Conservation (phyloP, 2,797 vertebrate genomes). For the Bucorvus abyssinicus region DNA sequence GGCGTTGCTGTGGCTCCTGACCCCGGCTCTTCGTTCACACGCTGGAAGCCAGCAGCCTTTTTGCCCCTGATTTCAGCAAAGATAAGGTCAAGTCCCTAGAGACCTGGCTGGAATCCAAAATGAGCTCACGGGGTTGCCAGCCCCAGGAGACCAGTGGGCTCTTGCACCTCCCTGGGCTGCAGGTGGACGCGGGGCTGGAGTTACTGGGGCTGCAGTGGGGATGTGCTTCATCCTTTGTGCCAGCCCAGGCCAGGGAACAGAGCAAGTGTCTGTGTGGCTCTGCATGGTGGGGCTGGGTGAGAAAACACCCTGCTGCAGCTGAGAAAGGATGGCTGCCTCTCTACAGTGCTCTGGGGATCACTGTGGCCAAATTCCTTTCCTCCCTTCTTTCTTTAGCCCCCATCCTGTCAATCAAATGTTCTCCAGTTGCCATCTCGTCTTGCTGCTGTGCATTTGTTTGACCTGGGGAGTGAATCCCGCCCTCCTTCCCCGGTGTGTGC, state of each 20-base stretch:
- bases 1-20: neutral
- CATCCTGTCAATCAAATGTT: neutral
- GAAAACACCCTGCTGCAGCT: neutral
- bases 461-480: neutral
- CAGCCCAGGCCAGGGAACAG: fast-evolving
- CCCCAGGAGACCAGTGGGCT: neutral
- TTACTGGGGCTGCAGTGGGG: neutral
- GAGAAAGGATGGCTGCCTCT: neutral
- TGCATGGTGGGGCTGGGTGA: neutral
- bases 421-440: neutral
- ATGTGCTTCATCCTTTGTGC: no score
- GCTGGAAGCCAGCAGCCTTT: neutral
- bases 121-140: neutral
- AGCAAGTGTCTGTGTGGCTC: neutral
- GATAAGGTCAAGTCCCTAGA: neutral
- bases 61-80: neutral
- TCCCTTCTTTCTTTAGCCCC: neutral
- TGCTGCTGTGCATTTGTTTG: neutral
- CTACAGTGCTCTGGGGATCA: no score
- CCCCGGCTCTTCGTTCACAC: neutral
- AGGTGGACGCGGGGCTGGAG: fast-evolving
- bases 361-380: neutral
- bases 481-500: neutral
- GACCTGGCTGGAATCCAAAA: neutral
- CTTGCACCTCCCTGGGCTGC: neutral